Evolutionary conservation across 2,797 vertebrate genomes (phyloP), one percentile per base, ranked within the genome.

Genomic region (Luscinia megarhynchos): DNA sequence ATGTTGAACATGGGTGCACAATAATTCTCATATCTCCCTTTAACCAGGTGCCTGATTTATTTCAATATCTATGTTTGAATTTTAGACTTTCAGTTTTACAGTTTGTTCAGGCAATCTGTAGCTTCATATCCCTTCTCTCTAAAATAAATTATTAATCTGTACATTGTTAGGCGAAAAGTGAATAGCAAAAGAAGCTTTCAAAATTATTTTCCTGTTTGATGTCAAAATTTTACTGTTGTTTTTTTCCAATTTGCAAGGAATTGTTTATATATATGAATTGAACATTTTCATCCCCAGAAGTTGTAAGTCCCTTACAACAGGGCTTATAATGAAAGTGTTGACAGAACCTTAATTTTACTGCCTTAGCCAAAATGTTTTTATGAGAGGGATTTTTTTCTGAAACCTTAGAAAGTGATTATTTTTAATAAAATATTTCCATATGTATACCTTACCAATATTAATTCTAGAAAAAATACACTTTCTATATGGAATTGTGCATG

Each of bases 401-500:
- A 96, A 95, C 74, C 45, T 72, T 91, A 94, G 74, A 83, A 97
- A 85, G 79, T 77, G 57, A 91, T 96, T 95, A 91, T 95, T 96
- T 96, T 96, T 85, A 88, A 81, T 90, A 96, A 96, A 97, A 88
- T 91, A 95, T 93, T 96, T 95, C 91, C 90, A 76, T 87, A 62
- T 95, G 81, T 95, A 83, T 83, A 92, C 23, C 58, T 93, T 90
- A 82, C 53, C 59, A 63, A 84, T 43, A 38, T 81, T 94, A 26
- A 84, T 91, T 93, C 81, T 95, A 93, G 82, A 87, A 90, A 93
- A 96, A 96, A 93, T 66, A 83, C 53, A 53, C 48, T 68, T 96
- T 88, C 73, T 64, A 0, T 57, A 62, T 79, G 74, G 66, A 96
- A 84, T 94, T 93, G 76, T 90, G 80, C 20, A 29, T 72, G 68